Percentiles rank a stretch among this genome's conserved stretches.
Evolutionary conservation across 2,797 vertebrate species (phyloP).

Genomic region (Urosaurus nigricauda): DNA sequence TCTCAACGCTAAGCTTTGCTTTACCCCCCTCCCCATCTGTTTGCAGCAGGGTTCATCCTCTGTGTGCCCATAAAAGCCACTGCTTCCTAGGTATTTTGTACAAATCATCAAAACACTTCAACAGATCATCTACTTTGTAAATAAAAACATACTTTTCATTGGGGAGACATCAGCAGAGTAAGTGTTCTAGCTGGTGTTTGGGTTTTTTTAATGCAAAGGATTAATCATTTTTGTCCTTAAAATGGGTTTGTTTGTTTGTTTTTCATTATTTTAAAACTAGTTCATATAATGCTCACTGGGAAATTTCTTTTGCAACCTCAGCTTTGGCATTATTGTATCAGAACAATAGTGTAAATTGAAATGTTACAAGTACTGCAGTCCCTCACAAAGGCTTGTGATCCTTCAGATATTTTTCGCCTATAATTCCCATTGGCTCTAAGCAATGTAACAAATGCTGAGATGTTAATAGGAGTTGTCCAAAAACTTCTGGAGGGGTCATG

Average conservation of each 20-base stretch:
- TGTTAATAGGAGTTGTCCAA: no score
- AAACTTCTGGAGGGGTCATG: no score
- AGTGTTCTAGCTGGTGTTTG: slow-evolving; percentile 8
- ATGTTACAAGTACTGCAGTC: no score
- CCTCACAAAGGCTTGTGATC: no score
- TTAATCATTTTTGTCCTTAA: neutral
- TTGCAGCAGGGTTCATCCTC: neutral
- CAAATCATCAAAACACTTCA: neutral
- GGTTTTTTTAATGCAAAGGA: slow-evolving; percentile 49
- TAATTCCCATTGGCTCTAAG: no score
- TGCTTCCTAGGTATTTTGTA: neutral
- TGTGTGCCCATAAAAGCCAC: neutral
- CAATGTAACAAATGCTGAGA: no score
- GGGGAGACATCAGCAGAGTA: slow-evolving; percentile 5
- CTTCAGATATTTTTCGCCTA: no score
- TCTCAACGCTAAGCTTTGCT: neutral
- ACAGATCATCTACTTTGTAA: slow-evolving; percentile 24
- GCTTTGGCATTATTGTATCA: neutral
- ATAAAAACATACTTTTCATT: neutral
- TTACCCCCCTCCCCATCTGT: neutral
- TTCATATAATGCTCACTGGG: neutral
- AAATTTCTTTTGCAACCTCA: neutral
- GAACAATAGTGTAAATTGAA: neutral
- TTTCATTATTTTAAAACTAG: slow-evolving; percentile 30
- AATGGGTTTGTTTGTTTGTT: slow-evolving; percentile 14